Evolutionary conservation across 2,888 invertebrate genomes (phyloP), one percentile per base, ranked within the genome.

Genomic region (Calliphora vomitoria): DNA sequence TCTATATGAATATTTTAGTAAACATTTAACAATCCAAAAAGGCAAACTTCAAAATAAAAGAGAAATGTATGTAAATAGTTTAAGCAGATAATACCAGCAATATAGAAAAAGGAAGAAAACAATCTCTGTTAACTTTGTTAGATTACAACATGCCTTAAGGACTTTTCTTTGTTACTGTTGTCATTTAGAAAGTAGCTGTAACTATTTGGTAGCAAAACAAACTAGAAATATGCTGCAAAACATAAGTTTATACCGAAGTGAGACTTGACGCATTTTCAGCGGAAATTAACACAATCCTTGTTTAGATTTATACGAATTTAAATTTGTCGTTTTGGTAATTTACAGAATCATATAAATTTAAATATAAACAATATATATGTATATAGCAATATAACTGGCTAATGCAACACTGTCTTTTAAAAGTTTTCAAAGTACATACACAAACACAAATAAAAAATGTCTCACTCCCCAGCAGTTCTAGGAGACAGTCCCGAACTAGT

Each of bases 71-170:
- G 35, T 35, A 3, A 35, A 35, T 35, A 50, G 47, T 35, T 15
- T 44, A 25, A 68, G 44, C 5, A 13, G n/a, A n/a, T 25, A 25
- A 58, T 25, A 58, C 4, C 58, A 13, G 20, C 11, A 38, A 38
- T 58, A 60, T 20, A 44, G 68, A 55, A 64, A n/a, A 53, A 62
- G 6, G 18, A 64, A 66, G 62, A 35, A 35, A 69, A 64, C 68
- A 44, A 58, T 11, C 53, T 44, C 8, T 76, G 68, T 74, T 84
- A 82, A 84, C 79, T 80, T 82, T 82, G 62, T 82, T 71, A 64
- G 20, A 62, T 38, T 58, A 55, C 55, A 81, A 50, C 11, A 58
- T 55, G 66, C 76, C 83, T 79, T 53, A 47, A 86, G 82, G 64
- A 69, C 50, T 71, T 69, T 82, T 62, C 55, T 68, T 53, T 62